Evolutionary conservation across 2,888 invertebrate species (phyloP).

Genomic region (Heliconius cydno): DNA sequence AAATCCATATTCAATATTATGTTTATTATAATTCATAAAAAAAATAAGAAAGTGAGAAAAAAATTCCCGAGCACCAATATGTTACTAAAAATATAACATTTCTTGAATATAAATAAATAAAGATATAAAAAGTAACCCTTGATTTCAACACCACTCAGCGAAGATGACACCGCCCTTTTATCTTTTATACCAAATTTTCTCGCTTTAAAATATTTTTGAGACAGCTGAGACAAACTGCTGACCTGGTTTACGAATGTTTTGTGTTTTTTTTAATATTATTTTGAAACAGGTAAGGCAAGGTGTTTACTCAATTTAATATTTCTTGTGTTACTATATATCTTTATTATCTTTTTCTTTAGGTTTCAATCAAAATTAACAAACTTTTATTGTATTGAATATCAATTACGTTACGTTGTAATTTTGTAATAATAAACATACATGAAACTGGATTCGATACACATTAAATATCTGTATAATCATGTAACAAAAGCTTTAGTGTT

Average conservation of each 20-base stretch:
- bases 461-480: no score
- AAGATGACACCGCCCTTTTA: slow-evolving; percentile 26
- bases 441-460: no score
- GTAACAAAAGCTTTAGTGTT: no score
- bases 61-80: not conserved
- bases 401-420: no score
- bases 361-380: not conserved
- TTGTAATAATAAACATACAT: no score
- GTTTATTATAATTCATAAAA: not conserved
- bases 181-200: slow-evolving; percentile 29
- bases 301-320: not conserved
- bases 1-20: no score
- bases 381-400: no score
- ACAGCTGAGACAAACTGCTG: slow-evolving; percentile 29
- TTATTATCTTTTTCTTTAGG: not conserved
- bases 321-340: not conserved
- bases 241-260: slow-evolving; percentile 34
- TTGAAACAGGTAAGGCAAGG: not conserved
- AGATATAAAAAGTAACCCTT: slow-evolving; percentile 4
- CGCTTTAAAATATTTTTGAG: slow-evolving; percentile 36
- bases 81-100: slow-evolving; percentile 13
- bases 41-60: no score
- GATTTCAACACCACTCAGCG: slow-evolving; percentile 17
- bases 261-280: slow-evolving; percentile 5
- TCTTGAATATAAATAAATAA: not conserved